Evolutionary conservation across 2,888 invertebrate genomes (phyloP), one percentile per base, ranked within the genome.

Genomic region (Scaptomyza parva): DNA sequence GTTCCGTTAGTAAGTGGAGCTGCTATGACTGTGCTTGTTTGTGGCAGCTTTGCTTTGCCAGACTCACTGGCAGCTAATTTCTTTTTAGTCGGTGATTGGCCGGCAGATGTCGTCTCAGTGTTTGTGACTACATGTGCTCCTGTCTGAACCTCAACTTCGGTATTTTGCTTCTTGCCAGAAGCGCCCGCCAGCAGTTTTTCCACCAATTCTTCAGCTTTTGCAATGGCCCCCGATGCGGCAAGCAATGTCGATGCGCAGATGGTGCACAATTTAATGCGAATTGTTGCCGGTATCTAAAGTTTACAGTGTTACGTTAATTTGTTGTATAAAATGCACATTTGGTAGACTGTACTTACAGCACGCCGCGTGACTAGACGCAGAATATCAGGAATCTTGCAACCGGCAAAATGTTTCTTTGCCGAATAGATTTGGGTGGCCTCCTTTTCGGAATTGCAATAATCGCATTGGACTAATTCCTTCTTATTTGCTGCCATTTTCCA

Each of bases 301-400:
- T 8, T 1, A 2, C 8, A 40, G 11, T 26, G n/a, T 22, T 28
- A 51, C 11, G 41, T 39, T 14, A 14, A 4, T 41, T 8, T 47
- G 47, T 20, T 18, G 6, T n/a, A n/a, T n/a, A n/a, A n/a, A n/a
- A n/a, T n/a, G n/a, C n/a, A n/a, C n/a, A n/a, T n/a, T 17, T 14
- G n/a, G 4, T 30, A 1, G 30, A 55, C 63, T 66, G 76, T 76
- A 84, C 80, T 72, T 55, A 80, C 80, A 11, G 9, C 33, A 8
- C 53, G 43, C 0, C 70, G 57, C 1, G 70, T 50, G 20, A 80
- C 17, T 3, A 2, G 14, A 47, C 76, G 55, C 0, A 80, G 18
- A 12, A 80, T 43, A 0, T 86, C 85, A 11, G 59, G 2, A 3
- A 86, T 44, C 12, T 59, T 67, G 9, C 8, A n/a, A 7, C 81